phyloP scores from a whole-genome alignment of 2,113 vertebrate genomes.

The Hassar affinis region DNA sequence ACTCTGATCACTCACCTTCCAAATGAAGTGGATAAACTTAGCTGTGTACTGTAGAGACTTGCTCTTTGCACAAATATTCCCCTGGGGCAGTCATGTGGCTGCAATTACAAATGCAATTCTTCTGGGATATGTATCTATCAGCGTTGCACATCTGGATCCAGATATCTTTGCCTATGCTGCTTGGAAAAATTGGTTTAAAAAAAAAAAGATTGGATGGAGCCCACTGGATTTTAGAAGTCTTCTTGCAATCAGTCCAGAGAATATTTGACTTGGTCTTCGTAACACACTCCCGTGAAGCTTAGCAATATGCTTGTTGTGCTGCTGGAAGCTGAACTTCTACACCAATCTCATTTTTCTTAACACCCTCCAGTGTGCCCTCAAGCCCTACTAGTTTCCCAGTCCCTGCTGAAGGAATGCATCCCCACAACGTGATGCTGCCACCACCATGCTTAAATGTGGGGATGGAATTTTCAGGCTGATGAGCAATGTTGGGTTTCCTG shows the following conservation, averaged over 20 bases:
- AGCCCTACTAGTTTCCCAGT: background rate
- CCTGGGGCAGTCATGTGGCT: background rate
- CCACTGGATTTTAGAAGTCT: background rate
- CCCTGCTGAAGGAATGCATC: background rate
- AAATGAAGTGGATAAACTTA: background rate
- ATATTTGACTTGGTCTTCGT: background rate
- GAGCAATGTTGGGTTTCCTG: background rate
- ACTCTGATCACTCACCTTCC: background rate
- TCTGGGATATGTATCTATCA: background rate
- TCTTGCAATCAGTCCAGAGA: background rate
- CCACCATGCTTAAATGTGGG: background rate
- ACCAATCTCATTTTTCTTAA: background rate
- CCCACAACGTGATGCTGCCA: background rate
- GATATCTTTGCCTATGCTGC: too few relatives aligned
- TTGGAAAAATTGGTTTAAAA: too few relatives aligned
- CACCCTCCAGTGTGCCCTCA: background rate
- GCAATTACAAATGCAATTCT: background rate
- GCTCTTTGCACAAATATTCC: background rate
- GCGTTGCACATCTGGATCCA: too few relatives aligned
- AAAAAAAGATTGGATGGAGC: background rate
- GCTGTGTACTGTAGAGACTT: too few relatives aligned
- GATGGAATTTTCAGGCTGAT: background rate
- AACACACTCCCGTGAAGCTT: background rate
- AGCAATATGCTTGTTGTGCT: background rate
- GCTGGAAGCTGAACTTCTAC: background rate